Evolutionary conservation across 2,797 vertebrate species (phyloP).

Genomic region (Sebastolobus alascanus): DNA sequence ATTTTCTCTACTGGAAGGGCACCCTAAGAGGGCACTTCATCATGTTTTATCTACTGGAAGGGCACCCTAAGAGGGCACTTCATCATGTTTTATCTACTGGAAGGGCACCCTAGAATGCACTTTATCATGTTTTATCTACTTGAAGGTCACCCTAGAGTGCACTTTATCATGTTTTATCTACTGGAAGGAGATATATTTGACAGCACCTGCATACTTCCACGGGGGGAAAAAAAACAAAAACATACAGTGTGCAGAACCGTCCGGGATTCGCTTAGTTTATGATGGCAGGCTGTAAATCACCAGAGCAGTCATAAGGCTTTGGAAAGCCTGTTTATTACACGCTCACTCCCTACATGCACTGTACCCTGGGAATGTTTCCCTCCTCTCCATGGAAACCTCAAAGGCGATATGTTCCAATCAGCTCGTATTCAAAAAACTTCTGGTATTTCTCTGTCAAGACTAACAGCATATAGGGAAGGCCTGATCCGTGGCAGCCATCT

Average conservation of each 20-base stretch:
- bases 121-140: neutral
- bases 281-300: slow-evolving; percentile 61
- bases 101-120: neutral
- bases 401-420: slow-evolving; percentile 62
- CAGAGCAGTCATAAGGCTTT: slow-evolving; percentile 39
- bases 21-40: neutral
- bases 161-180: neutral
- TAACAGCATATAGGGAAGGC: slow-evolving; percentile 28
- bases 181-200: slow-evolving; percentile 35
- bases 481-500: slow-evolving; percentile 54
- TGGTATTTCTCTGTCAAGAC: slow-evolving; percentile 54
- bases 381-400: slow-evolving; percentile 69
- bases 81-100: neutral
- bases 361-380: slow-evolving; percentile 69
- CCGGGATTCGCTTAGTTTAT: slow-evolving; percentile 53
- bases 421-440: slow-evolving; percentile 27
- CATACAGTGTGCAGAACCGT: slow-evolving; percentile 53
- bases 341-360: slow-evolving; percentile 29
- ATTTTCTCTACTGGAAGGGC: too few species aligned
- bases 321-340: slow-evolving; percentile 62
- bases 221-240: slow-evolving; percentile 35
- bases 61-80: too few species aligned
- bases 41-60: neutral
- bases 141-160: neutral
- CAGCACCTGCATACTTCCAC: slow-evolving; percentile 51